Evolutionary conservation across 2,888 invertebrate genomes (phyloP).

Genomic region (Tortricodes alternella): DNA sequence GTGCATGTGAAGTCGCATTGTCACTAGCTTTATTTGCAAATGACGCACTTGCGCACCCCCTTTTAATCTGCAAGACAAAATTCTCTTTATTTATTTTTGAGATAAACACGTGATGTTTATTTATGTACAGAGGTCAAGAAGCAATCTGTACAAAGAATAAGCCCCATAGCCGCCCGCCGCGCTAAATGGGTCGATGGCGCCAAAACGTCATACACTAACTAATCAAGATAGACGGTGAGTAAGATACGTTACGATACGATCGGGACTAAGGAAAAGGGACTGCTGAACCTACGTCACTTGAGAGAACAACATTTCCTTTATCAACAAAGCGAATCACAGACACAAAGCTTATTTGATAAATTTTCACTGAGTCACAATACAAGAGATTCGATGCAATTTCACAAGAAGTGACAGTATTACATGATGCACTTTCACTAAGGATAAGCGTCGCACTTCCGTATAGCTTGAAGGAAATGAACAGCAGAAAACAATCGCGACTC

Average conservation of each 20-base stretch:
- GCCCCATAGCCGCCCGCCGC: slow-evolving; percentile 64
- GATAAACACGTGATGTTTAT: slow-evolving; percentile 51
- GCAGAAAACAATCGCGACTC: slow-evolving; percentile 53
- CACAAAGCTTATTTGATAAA: slow-evolving; percentile 46
- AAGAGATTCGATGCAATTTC: slow-evolving; percentile 74
- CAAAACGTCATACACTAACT: slow-evolving; percentile 70
- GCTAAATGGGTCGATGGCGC: slow-evolving; percentile 82
- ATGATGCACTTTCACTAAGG: slow-evolving; percentile 82
- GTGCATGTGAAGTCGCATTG: slow-evolving; percentile 76
- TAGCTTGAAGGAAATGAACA: slow-evolving; percentile 50
- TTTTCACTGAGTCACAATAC: slow-evolving; percentile 59
- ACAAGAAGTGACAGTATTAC: slow-evolving; percentile 79
- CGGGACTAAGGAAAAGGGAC: slow-evolving; percentile 30
- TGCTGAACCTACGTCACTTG: slow-evolving; percentile 43
- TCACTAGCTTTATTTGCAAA: slow-evolving; percentile 70
- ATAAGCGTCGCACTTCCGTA: slow-evolving; percentile 63
- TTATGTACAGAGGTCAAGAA: slow-evolving; percentile 60
- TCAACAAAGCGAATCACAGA: slow-evolving; percentile 42
- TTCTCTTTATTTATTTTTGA: slow-evolving; percentile 45
- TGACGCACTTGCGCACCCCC: slow-evolving; percentile 79
- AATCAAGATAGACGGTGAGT: slow-evolving; percentile 51
- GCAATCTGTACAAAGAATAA: slow-evolving; percentile 60
- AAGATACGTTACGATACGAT: slow-evolving; percentile 38
- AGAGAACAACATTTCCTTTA: slow-evolving; percentile 36
- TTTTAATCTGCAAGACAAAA: slow-evolving; percentile 70